Base-by-base conservation (phyloP, 2,888 invertebrate genomes). In the Eilema griseolum region DNA sequence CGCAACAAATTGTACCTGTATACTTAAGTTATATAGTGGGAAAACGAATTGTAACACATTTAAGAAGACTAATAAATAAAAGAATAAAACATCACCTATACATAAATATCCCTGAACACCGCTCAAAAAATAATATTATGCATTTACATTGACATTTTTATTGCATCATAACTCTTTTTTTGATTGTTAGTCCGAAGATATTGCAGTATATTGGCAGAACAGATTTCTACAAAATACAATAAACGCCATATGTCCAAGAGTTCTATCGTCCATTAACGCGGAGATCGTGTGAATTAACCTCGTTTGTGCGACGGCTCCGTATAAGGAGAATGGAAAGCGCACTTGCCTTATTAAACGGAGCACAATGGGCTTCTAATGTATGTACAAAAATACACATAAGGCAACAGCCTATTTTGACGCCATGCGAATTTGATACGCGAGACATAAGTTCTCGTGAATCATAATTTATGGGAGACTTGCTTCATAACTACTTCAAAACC, bases 281-380 rank as follows among this genome's bases (percentile, higher is more conserved):
- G 66, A 80, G 82, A 83, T 83, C 90, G 87, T 88, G 90, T 89
- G 89, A 90, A 90, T 89, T 88, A 88, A 83, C 84, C 85, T 88
- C 86, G 86, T 88, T 88, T 85, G 86, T 82, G 79, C 82, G 83
- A 79, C 85, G 84, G 84, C 77, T 65, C 90, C 89, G 61, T 87
- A 85, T 82, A 88, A 77, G 90, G 90, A 76, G n/a, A 81, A 83
- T 82, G 85, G 86, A 89, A 88, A 89, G 88, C 83, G 73, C 79
- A 85, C 85, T 86, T 73, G 82, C 89, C 87, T 88, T 89, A 90
- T 88, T 89, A 89, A 89, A 89, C 81, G 78, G 69, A 67, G 80
- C 85, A 90, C 90, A 90, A 89, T 89, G 82, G 84, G 70, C 76
- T 70, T 77, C 85, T 89, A 88, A 84, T 85, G 78, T 81, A 75